These are phyloP conservation scores for Ericerus pela DNA, from an alignment of 1,140 invertebrate species.

Conservation along the genomic window DNA sequence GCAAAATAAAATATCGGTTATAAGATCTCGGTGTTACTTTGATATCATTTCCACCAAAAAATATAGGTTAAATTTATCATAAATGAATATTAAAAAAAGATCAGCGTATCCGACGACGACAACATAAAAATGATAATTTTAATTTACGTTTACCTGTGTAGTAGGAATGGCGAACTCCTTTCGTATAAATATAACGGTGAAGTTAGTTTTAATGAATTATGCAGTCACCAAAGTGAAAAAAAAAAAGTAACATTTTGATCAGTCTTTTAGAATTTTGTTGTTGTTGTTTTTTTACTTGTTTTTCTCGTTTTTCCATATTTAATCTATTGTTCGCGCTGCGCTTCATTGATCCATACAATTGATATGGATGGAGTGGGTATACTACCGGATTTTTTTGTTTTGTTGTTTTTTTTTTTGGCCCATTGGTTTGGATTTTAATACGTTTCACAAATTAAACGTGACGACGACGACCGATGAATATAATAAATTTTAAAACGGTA, in stretches of 20 bases:
- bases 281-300: not conserved
- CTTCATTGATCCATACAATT: slow-evolving; percentile 6
- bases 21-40: no score
- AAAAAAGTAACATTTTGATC: not conserved
- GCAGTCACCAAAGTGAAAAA: no score
- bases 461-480: slow-evolving; percentile 7
- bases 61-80: no score
- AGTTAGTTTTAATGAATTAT: slow-evolving; percentile 10
- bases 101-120: no score
- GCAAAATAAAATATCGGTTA: no score
- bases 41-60: no score
- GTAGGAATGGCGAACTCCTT: no score
- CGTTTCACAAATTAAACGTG: not conserved
- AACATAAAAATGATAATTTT: no score
- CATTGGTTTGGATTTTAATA: not conserved
- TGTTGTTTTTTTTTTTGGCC: no score
- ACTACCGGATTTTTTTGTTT: no score
- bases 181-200: slow-evolving; percentile 3
- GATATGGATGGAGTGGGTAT: not conserved
- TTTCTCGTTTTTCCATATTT: not conserved
- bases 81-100: no score
- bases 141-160: no score
- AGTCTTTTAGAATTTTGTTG: not conserved
- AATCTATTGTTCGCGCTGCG: not conserved
- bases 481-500: slow-evolving; percentile 6